phyloP scores from a whole-genome alignment of 2,113 vertebrate species.

The Larimichthys crocea region DNA sequence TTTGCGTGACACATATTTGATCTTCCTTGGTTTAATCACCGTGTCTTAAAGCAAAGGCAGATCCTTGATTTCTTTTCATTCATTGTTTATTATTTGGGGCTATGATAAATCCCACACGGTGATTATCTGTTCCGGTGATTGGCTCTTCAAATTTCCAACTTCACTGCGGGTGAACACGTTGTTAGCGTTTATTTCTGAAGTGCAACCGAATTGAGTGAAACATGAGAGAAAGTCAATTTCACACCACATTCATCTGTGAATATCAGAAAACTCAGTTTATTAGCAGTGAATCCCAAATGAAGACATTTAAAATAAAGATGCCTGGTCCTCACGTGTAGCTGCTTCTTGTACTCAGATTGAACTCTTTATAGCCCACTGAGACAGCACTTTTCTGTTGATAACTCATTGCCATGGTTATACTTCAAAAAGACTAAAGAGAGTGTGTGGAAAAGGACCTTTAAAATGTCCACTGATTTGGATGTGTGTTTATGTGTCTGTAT shows the following conservation, averaged over 20 bases:
- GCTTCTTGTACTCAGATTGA: slow-evolving; percentile 21
- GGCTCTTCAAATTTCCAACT: slow-evolving; percentile 36
- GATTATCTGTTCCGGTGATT: slow-evolving; percentile 20
- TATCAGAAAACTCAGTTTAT: slow-evolving; percentile 32
- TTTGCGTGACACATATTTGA: slow-evolving; percentile 15
- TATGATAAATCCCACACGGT: neutral
- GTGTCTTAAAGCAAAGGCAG: neutral
- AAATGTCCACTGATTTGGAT: slow-evolving; percentile 17
- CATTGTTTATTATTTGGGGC: slow-evolving; percentile 23
- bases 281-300: slow-evolving; percentile 41
- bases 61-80: slow-evolving; percentile 18
- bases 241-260: slow-evolving; percentile 29
- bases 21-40: slow-evolving; percentile 17
- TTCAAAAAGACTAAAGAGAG: slow-evolving; percentile 5
- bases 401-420: slow-evolving; percentile 16
- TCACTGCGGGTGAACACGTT: slow-evolving; percentile 23
- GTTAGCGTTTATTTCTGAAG: slow-evolving; percentile 27
- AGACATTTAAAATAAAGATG: neutral
- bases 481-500: slow-evolving; percentile 17
- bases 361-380: slow-evolving; percentile 23
- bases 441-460: slow-evolving; percentile 17
- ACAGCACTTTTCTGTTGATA: slow-evolving; percentile 2
- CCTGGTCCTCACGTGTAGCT: neutral
- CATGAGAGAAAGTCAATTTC: slow-evolving; percentile 52
- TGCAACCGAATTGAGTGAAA: slow-evolving; percentile 13